These are phyloP conservation scores for Heteropelma amictum DNA, from an alignment of 2,888 invertebrate genomes.

Conservation along the genomic window DNA sequence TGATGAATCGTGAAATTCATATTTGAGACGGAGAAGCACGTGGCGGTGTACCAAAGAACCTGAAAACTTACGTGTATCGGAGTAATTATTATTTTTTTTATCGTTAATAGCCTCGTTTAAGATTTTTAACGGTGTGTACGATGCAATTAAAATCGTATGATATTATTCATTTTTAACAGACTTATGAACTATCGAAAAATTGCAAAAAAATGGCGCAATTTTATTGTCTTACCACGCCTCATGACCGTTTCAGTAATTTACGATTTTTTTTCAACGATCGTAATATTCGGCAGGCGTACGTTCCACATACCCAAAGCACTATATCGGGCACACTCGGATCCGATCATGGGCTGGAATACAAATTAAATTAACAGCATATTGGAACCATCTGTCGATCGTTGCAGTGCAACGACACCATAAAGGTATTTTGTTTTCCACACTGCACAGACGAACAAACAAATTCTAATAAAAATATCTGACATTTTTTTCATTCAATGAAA, in stretches of 20 bases:
- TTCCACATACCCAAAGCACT: conserved; percentile 54
- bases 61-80: too few species aligned
- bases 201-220: not conserved
- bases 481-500: too few species aligned
- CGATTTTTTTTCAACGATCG: conserved; percentile 37
- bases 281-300: conserved; percentile 52
- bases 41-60: too few species aligned
- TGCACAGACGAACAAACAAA: not conserved
- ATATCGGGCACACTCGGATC: conserved; percentile 37
- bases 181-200: too few species aligned
- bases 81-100: too few species aligned
- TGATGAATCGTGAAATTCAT: too few species aligned
- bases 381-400: not conserved
- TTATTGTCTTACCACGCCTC: not conserved
- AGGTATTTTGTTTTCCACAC: not conserved
- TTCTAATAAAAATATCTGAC: not conserved
- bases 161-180: too few species aligned
- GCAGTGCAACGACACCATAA: conserved; percentile 6
- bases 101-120: too few species aligned
- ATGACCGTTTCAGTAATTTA: conserved; percentile 26
- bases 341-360: conserved; percentile 40
- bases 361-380: conserved; percentile 29
- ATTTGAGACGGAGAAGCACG: too few species aligned
- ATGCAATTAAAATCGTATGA: too few species aligned
- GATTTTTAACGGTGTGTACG: too few species aligned